Percentiles rank a stretch among this genome's conserved stretches.
phyloP scores from a whole-genome alignment of 64 coral and sea anemone species.

The Montipora capricornis region DNA sequence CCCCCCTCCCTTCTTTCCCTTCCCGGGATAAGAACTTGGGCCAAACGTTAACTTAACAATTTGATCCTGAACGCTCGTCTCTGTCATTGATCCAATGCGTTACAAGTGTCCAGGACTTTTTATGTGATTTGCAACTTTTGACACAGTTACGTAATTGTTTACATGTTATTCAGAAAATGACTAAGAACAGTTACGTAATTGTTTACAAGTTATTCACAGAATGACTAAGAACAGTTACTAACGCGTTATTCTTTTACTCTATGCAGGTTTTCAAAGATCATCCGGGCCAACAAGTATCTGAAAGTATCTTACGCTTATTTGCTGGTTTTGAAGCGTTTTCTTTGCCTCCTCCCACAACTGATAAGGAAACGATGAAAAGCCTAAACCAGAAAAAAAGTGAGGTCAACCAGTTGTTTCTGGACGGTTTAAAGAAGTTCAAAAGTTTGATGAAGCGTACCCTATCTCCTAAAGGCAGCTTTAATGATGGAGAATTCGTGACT shows the following conservation, averaged over 20 bases:
- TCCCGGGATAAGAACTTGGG: too few relatives aligned
- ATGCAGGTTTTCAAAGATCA: slow-evolving; percentile 58
- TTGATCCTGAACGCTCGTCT: too few relatives aligned
- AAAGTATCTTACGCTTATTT: slow-evolving; percentile 75
- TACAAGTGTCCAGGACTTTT: too few relatives aligned
- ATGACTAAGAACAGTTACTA: background rate
- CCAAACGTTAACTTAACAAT: too few relatives aligned
- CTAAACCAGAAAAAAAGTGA: slow-evolving; percentile 20
- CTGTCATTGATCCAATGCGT: too few relatives aligned
- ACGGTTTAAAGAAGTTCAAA: slow-evolving; percentile 58
- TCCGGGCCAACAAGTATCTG: slow-evolving; percentile 35
- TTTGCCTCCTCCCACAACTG: slow-evolving; percentile 63
- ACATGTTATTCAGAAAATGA: background rate
- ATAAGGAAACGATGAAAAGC: slow-evolving; percentile 53
- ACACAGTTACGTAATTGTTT: too few relatives aligned
- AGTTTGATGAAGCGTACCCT: slow-evolving; percentile 23
- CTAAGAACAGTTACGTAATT: background rate
- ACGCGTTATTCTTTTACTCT: background rate
- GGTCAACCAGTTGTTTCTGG: slow-evolving; percentile 47
- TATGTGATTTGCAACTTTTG: background rate
- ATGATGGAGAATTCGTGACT: slow-evolving; percentile 76
- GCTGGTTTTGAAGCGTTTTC: slow-evolving; percentile 77
- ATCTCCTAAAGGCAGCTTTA: slow-evolving; percentile 60
- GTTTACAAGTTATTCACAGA: background rate
- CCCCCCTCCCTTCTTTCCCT: too few relatives aligned